Evolutionary conservation across 2,888 invertebrate genomes (phyloP).

Genomic region (Allacma fusca): DNA sequence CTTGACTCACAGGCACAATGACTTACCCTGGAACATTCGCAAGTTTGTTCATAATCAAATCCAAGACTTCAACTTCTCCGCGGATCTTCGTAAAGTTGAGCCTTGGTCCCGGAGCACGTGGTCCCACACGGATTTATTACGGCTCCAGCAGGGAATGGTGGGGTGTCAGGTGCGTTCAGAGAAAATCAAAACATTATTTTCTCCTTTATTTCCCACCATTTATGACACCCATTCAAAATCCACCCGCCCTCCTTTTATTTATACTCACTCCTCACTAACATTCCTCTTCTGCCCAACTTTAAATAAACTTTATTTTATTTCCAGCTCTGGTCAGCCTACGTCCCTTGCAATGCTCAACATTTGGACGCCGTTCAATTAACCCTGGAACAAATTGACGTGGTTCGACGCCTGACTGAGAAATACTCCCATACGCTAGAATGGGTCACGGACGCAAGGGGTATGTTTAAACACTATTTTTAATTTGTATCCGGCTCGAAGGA

Average conservation of each 20-base stretch:
- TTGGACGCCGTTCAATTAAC: conserved; percentile 85
- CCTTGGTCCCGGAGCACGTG: conserved; percentile 87
- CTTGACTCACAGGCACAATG: conserved; percentile 73
- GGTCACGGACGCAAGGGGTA: conserved; percentile 81
- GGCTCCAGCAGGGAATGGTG: conserved; percentile 80
- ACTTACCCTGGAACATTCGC: conserved; percentile 88
- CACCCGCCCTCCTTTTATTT: neutral
- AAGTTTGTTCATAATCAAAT: conserved; percentile 89
- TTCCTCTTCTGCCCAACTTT: neutral
- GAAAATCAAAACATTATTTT: no score
- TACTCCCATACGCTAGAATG: conserved; percentile 80
- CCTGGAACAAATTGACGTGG: conserved; percentile 85
- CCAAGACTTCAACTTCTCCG: conserved; percentile 80
- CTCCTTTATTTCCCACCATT: no score
- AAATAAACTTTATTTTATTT: conserved; percentile 35
- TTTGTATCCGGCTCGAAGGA: no score
- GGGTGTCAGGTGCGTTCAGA: conserved; percentile 78
- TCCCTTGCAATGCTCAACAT: conserved; percentile 81
- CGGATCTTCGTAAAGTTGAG: conserved; percentile 75
- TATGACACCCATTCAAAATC: no score
- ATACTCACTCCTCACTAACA: neutral
- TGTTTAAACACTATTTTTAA: conserved; percentile 61
- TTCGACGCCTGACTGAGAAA: conserved; percentile 79
- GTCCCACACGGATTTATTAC: conserved; percentile 92
- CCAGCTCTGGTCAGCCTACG: conserved; percentile 89